phyloP scores from a whole-genome alignment of 2,113 vertebrate species.

The Brienomyrus brachyistius region DNA sequence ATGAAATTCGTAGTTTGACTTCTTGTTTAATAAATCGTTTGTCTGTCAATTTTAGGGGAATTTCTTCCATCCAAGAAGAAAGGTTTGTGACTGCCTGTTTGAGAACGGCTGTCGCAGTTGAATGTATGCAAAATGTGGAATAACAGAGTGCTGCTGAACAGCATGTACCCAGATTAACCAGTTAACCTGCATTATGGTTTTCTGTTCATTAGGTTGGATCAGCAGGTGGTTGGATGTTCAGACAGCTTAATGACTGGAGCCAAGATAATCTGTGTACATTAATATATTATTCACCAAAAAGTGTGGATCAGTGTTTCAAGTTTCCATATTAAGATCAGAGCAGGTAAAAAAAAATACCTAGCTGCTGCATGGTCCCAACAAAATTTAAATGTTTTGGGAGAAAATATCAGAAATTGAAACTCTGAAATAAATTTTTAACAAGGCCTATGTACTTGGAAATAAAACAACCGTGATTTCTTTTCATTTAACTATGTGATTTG shows the following conservation, averaged over 20 bases:
- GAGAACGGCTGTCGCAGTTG: not conserved
- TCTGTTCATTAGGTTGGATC: not conserved
- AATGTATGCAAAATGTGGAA: not conserved
- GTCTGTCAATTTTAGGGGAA: conserved; percentile 23
- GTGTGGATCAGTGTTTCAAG: not conserved
- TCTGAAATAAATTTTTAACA: not conserved
- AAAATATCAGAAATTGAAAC: not conserved
- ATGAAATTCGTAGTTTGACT: not conserved
- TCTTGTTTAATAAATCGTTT: not conserved
- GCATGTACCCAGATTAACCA: not conserved
- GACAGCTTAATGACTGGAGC: not conserved
- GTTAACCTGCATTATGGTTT: not conserved
- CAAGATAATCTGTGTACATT: not conserved
- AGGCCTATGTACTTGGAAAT: not conserved
- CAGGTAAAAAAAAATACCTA: not conserved
- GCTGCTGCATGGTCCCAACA: not conserved
- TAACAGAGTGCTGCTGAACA: not conserved
- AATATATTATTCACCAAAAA: not conserved
- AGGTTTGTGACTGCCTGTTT: conserved; percentile 17
- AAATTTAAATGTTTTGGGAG: not conserved
- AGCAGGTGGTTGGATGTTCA: not conserved
- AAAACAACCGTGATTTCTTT: not conserved
- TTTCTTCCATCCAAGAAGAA: conserved; percentile 27
- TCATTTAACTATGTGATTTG: not conserved
- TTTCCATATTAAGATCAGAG: not conserved